phyloP scores from a whole-genome alignment of 1,140 invertebrate genomes.

The Drosophila trapezifrons region DNA sequence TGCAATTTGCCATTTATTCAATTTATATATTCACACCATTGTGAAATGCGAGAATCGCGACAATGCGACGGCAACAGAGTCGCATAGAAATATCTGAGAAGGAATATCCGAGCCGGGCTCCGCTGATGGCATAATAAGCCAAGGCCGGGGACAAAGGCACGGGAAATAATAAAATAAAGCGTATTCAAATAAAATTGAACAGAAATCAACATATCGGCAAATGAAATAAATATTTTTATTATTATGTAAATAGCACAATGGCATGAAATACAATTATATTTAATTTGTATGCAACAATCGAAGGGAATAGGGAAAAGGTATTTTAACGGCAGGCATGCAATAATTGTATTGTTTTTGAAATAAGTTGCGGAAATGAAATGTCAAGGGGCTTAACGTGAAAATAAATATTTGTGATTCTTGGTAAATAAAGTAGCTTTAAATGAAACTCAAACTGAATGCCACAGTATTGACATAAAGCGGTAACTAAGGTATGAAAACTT shows the following conservation, averaged over 20 bases:
- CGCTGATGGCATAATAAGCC: slow-evolving; percentile 34
- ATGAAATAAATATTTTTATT: slow-evolving; percentile 41
- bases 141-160: slow-evolving; percentile 19
- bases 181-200: slow-evolving; percentile 18
- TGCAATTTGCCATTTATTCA: slow-evolving; percentile 80
- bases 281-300: slow-evolving; percentile 19
- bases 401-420: slow-evolving; percentile 26
- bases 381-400: not conserved
- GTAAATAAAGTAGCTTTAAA: not conserved
- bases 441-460: not conserved
- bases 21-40: slow-evolving; percentile 70
- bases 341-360: slow-evolving; percentile 32
- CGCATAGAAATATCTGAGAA: slow-evolving; percentile 4
- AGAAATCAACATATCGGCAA: slow-evolving; percentile 25
- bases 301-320: not conserved
- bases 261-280: slow-evolving; percentile 43
- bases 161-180: slow-evolving; percentile 13
- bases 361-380: slow-evolving; percentile 15
- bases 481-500: slow-evolving; percentile 5
- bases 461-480: not conserved
- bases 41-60: slow-evolving; percentile 40
- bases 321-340: slow-evolving; percentile 6
- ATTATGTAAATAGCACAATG: slow-evolving; percentile 44
- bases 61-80: slow-evolving; percentile 31
- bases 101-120: slow-evolving; percentile 7